Percentiles rank a stretch among this genome's conserved stretches.
These are phyloP conservation scores for Rhinichthys klamathensis DNA, from an alignment of 2,113 vertebrate genomes.

Conservation along the genomic window DNA sequence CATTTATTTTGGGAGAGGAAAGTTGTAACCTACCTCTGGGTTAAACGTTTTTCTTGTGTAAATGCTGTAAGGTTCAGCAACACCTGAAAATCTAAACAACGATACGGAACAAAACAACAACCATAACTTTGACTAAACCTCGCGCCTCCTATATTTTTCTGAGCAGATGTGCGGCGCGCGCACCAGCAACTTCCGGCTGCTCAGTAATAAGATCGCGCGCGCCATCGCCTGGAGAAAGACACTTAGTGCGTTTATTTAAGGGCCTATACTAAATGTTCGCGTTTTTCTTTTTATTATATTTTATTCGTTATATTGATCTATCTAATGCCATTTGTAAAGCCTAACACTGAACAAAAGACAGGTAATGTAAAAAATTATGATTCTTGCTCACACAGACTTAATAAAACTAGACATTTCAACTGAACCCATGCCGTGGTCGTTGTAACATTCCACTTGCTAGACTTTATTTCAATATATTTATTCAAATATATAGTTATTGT, in stretches of 20 bases:
- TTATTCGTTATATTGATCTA: not conserved
- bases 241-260: not conserved
- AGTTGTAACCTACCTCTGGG: slow-evolving; percentile 45
- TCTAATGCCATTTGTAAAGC: not conserved
- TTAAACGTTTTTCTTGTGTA: slow-evolving; percentile 18
- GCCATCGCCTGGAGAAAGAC: not conserved
- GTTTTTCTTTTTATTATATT: not conserved
- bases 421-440: too few relatives aligned
- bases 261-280: not conserved
- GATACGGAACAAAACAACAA: not conserved
- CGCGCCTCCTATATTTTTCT: slow-evolving; percentile 34
- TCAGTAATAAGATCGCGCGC: not conserved
- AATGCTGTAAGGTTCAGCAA: not conserved
- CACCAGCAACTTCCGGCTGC: not conserved
- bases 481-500: too few relatives aligned
- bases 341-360: not conserved
- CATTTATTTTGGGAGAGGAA: not conserved
- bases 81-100: not conserved
- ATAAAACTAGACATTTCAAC: too few relatives aligned
- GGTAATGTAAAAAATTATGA: too few relatives aligned
- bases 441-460: too few relatives aligned
- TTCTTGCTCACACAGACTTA: too few relatives aligned
- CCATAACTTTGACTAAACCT: not conserved
- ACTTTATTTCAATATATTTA: too few relatives aligned
- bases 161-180: not conserved